These are phyloP conservation scores for Caenorhabditis angaria DNA, from an alignment of 2,888 invertebrate genomes.

Conservation along the genomic window DNA sequence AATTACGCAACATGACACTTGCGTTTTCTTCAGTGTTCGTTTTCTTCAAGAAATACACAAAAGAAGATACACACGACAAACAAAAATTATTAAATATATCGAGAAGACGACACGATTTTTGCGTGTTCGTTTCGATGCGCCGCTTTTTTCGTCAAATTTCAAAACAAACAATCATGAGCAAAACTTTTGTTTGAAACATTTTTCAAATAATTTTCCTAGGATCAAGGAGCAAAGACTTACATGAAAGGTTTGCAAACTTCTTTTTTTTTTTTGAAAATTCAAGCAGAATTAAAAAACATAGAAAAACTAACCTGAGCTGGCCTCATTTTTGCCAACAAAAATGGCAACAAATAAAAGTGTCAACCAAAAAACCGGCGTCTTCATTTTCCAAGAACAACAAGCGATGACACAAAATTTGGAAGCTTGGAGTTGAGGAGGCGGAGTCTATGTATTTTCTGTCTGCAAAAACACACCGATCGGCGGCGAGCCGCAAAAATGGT, in stretches of 20 bases:
- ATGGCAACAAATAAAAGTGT: background rate
- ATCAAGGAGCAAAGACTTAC: too few relatives aligned
- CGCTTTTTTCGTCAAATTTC: background rate
- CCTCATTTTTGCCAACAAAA: background rate
- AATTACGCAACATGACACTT: background rate
- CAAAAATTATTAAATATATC: background rate
- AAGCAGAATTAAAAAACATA: too few relatives aligned
- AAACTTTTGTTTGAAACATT: background rate
- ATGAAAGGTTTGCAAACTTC: too few relatives aligned
- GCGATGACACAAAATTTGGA: background rate
- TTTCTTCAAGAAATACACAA: too few relatives aligned
- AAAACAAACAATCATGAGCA: background rate
- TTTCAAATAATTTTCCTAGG: background rate
- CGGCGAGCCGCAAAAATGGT: background rate
- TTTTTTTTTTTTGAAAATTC: too few relatives aligned
- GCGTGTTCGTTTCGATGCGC: too few relatives aligned
- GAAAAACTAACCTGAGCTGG: too few relatives aligned
- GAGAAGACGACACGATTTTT: background rate
- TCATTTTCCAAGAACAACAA: conserved; percentile 22
- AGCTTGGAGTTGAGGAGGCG: too few relatives aligned
- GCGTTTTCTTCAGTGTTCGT: too few relatives aligned
- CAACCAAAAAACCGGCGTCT: background rate
- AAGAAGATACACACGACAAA: too few relatives aligned
- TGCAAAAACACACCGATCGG: background rate
- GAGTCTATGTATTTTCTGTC: too few relatives aligned